These are phyloP conservation scores for Colletes gigas DNA, from an alignment of 1,140 invertebrate species.

Conservation along the genomic window DNA sequence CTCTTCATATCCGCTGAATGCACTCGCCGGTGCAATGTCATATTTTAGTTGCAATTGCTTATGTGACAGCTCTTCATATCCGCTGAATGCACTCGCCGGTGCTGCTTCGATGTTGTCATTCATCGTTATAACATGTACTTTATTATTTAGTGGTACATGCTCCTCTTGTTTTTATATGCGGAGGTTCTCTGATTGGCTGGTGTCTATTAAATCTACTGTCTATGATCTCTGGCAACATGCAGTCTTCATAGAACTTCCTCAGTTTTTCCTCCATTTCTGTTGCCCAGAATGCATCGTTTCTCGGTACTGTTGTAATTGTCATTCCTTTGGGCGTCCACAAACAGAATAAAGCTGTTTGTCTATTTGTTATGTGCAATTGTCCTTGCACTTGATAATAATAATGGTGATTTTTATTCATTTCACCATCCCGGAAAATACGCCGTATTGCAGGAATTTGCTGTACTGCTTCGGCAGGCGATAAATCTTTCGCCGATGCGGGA, in stretches of 20 bases:
- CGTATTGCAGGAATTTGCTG: not conserved
- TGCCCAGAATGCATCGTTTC: not conserved
- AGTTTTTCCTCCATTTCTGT: not conserved
- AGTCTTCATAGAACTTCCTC: not conserved
- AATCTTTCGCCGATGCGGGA: not conserved
- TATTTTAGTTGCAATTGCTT: too few species aligned
- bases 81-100: not conserved
- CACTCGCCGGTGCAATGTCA: not conserved
- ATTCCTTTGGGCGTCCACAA: not conserved
- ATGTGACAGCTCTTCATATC: not conserved
- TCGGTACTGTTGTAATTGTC: not conserved
- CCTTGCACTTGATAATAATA: slow-evolving; percentile 9
- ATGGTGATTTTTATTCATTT: not conserved
- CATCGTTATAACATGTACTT: not conserved
- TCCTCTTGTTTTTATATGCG: not conserved
- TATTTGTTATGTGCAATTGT: slow-evolving; percentile 4
- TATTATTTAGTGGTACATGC: not conserved
- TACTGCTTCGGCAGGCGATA: not conserved
- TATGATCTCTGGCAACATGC: too few species aligned
- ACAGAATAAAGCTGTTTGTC: not conserved
- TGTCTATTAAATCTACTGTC: not conserved
- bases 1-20: not conserved
- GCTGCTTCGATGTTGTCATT: not conserved
- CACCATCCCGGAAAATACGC: not conserved
- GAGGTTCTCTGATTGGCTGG: not conserved